These are phyloP conservation scores for Nebria ingens DNA, from an alignment of 1,140 invertebrate species.

Conservation along the genomic window DNA sequence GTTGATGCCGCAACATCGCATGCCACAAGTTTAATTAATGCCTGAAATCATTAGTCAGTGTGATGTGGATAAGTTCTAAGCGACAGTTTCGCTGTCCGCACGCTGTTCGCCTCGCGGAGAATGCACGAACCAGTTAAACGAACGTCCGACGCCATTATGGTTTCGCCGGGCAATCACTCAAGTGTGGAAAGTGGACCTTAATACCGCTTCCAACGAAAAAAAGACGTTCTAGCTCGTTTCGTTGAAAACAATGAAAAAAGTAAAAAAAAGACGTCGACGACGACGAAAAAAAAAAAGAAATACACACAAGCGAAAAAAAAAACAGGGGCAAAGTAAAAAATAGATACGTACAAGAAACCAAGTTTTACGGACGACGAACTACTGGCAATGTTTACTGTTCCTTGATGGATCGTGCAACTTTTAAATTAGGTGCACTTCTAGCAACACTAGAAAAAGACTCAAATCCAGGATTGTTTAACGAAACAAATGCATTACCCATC, in stretches of 20 bases:
- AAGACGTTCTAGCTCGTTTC: not conserved
- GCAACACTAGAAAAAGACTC: too few relatives aligned
- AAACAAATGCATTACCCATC: too few relatives aligned
- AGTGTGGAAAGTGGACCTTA: conserved; percentile 5
- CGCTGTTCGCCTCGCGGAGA: not conserved
- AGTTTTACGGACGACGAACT: not conserved
- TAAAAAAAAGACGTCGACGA: not conserved
- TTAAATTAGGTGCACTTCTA: not conserved
- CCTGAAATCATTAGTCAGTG: conserved; percentile 3
- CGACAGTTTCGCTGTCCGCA: not conserved
- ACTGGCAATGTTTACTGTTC: not conserved
- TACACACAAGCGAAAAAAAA: not conserved
- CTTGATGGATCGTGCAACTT: not conserved
- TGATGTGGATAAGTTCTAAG: conserved; percentile 4
- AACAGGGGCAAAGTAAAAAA: not conserved
- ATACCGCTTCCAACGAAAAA: not conserved
- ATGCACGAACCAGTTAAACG: not conserved
- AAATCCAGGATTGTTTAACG: too few relatives aligned
- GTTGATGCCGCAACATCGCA: not conserved
- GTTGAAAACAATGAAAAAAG: not conserved
- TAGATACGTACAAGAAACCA: not conserved
- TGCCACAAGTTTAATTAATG: conserved; percentile 9
- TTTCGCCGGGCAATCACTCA: conserved; percentile 5
- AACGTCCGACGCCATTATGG: not conserved
- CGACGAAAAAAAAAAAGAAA: not conserved